Percentiles rank a stretch among this genome's conserved stretches.
Evolutionary conservation across 2,113 vertebrate species (phyloP).

Genomic region (Falco punctatus): DNA sequence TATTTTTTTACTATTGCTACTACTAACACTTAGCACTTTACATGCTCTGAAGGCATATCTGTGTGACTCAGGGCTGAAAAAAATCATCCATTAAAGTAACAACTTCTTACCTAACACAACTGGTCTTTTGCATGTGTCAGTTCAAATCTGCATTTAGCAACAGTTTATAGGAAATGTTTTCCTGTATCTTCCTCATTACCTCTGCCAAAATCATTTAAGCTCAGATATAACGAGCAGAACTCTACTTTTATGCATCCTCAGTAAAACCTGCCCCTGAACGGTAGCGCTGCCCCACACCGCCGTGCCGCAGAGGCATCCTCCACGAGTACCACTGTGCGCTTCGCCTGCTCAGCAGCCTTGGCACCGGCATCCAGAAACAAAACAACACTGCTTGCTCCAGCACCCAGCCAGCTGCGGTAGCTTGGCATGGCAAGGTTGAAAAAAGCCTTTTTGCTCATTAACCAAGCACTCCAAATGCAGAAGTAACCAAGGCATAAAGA

Average conservation of each 20-base stretch:
- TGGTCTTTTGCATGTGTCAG: constrained; percentile 19
- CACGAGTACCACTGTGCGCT: fast-evolving
- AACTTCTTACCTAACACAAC: constrained; percentile 31
- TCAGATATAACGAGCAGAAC: neutral
- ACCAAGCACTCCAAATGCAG: neutral
- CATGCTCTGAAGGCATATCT: neutral
- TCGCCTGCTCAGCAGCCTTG: neutral
- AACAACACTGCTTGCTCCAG: fast-evolving
- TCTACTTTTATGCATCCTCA: neutral
- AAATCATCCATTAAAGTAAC: constrained; percentile 56
- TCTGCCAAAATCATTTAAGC: constrained; percentile 33
- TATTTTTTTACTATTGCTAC: constrained; percentile 33
- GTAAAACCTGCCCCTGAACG: neutral
- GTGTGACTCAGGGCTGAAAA: neutral
- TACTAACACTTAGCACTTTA: constrained; percentile 37
- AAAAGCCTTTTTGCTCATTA: neutral
- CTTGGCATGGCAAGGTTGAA: neutral
- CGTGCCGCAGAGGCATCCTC: neutral
- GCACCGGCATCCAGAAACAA: neutral
- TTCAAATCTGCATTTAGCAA: constrained; percentile 52
- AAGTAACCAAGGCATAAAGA: neutral
- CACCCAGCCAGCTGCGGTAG: fast-evolving
- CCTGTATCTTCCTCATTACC: constrained; percentile 41
- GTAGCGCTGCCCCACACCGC: fast-evolving
- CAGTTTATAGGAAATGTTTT: constrained; percentile 23